Evolutionary conservation across 2,888 invertebrate species (phyloP).

Genomic region (Cryptus armator): DNA sequence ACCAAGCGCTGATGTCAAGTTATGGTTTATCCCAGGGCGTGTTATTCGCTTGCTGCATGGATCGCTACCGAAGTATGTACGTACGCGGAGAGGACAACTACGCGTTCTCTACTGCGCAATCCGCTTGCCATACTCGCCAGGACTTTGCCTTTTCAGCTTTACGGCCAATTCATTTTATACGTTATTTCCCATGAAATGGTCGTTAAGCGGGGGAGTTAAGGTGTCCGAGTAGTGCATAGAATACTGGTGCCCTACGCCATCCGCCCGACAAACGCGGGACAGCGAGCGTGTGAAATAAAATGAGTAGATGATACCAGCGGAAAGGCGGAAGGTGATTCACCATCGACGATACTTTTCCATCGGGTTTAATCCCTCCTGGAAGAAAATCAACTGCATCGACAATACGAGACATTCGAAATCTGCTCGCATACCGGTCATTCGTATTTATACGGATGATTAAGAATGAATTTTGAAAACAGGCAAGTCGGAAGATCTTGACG

Average conservation of each 20-base stretch:
- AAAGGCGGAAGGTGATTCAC: not conserved
- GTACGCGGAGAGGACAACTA: slow-evolving; percentile 75
- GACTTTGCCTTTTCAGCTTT: slow-evolving; percentile 77
- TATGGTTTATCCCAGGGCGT: slow-evolving; percentile 74
- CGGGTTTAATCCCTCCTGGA: slow-evolving; percentile 18
- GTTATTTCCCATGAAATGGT: slow-evolving; percentile 81
- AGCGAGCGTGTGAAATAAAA: slow-evolving; percentile 35
- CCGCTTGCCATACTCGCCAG: slow-evolving; percentile 47
- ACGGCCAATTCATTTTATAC: slow-evolving; percentile 83
- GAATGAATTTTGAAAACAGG: not conserved
- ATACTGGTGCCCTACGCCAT: slow-evolving; percentile 37
- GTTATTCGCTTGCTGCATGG: slow-evolving; percentile 71
- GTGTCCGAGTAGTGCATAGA: slow-evolving; percentile 19
- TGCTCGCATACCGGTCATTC: not conserved
- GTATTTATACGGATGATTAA: not conserved
- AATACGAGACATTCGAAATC: not conserved
- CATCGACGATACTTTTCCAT: not conserved
- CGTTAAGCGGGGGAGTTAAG: slow-evolving; percentile 71
- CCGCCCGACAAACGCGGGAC: not conserved
- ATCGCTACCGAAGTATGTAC: slow-evolving; percentile 58
- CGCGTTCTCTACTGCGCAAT: slow-evolving; percentile 62
- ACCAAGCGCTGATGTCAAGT: slow-evolving; percentile 78
- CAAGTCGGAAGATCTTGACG: not conserved
- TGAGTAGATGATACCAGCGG: not conserved
- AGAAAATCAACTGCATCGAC: not conserved